Percentiles rank a stretch among this genome's conserved stretches.
These are phyloP conservation scores for Xyliphius kryptos DNA, from an alignment of 2,113 vertebrate genomes.

Conservation along the genomic window DNA sequence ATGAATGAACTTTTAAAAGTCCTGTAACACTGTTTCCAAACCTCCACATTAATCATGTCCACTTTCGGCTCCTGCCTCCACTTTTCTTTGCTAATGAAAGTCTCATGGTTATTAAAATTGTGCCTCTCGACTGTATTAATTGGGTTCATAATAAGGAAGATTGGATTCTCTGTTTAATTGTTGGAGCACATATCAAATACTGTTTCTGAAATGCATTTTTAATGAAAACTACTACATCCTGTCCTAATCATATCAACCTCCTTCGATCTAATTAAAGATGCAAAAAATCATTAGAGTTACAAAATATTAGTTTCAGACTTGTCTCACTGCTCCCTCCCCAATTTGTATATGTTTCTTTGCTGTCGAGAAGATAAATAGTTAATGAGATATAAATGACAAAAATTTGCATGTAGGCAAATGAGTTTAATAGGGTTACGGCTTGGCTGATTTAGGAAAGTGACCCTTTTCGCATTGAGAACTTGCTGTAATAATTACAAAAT, in stretches of 20 bases:
- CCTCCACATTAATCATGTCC: slow-evolving; percentile 64
- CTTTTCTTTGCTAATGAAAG: slow-evolving; percentile 77
- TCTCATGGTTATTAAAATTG: slow-evolving; percentile 91
- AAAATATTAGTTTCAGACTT: slow-evolving; percentile 98
- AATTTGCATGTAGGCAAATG: slow-evolving; percentile 97
- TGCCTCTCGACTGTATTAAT: slow-evolving; percentile 93
- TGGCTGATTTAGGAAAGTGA: slow-evolving; percentile 86
- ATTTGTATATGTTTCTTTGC: slow-evolving; percentile 78
- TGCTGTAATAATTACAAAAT: slow-evolving; percentile 75
- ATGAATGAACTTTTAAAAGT: slow-evolving; percentile 9
- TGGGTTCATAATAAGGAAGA: slow-evolving; percentile 93
- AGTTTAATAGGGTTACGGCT: slow-evolving; percentile 87
- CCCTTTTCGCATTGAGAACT: slow-evolving; percentile 76
- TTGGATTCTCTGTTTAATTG: slow-evolving; percentile 98
- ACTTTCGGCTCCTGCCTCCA: slow-evolving; percentile 52
- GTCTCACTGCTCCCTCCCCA: slow-evolving; percentile 84
- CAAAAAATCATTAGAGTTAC: slow-evolving; percentile 98
- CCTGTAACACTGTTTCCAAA: slow-evolving; percentile 41
- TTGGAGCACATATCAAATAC: slow-evolving; percentile 95
- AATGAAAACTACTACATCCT: slow-evolving; percentile 99
- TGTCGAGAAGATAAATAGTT: slow-evolving; percentile 89
- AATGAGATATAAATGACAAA: slow-evolving; percentile 95
- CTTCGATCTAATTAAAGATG: slow-evolving; percentile 99
- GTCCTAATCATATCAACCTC: slow-evolving; percentile 99
- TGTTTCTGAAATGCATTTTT: slow-evolving; percentile 98